Conservation (phyloP, 1,140 invertebrate genomes). For the Neotoxoptera formosana region DNA sequence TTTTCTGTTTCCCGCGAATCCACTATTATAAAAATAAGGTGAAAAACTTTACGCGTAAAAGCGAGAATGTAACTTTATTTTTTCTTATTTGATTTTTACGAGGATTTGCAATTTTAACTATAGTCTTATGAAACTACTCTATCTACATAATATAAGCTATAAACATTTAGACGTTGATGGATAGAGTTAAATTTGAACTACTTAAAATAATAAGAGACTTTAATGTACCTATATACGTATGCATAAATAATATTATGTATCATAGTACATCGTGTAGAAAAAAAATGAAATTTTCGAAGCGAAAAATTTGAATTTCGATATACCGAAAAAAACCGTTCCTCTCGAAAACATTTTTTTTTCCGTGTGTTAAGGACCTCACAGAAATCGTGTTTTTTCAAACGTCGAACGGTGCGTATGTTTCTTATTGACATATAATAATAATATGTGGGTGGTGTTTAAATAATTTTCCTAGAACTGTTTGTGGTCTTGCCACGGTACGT, state of each 20-base stretch:
- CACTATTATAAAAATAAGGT: conserved; percentile 17
- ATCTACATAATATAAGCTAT: conserved; percentile 5
- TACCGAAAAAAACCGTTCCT: not conserved
- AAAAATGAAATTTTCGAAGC: not conserved
- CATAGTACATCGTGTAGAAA: not conserved
- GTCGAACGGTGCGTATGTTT: not conserved
- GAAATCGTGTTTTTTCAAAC: not conserved
- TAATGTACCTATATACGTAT: not conserved
- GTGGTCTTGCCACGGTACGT: not conserved
- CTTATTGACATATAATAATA: not conserved
- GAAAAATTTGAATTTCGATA: not conserved
- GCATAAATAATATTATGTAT: not conserved
- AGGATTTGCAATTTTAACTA: not conserved
- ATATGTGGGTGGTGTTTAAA: not conserved
- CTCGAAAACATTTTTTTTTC: not conserved
- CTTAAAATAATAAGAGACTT: not conserved
- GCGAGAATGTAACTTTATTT: not conserved
- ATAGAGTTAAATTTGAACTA: conserved; percentile 29
- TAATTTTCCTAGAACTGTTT: not conserved
- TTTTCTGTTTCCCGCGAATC: not conserved
- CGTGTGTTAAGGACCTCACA: not conserved
- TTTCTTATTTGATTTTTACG: conserved; percentile 36
- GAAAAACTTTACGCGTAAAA: conserved; percentile 13
- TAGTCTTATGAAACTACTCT: conserved; percentile 10
- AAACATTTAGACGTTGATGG: conserved; percentile 13